Evolutionary conservation across 2,888 invertebrate species (phyloP), one percentile per base, ranked within the genome.

Genomic region (Andrena minutula): DNA sequence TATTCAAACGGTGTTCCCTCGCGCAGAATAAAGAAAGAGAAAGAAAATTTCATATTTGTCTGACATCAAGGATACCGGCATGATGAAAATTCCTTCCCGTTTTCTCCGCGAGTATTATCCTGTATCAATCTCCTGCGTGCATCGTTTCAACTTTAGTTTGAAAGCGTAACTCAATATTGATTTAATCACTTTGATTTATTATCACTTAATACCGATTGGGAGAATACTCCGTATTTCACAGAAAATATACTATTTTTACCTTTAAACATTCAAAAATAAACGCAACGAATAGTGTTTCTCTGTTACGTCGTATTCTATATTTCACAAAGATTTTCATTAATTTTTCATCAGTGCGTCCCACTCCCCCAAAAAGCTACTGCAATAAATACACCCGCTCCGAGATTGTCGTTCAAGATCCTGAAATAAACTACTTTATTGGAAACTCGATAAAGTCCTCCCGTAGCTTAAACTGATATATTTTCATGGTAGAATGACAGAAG

Each of bases 361-460:
- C 10, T 23, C 16, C 41, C 12, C 12, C 10, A 6, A 35, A n/a
- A 41, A 8, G 69, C 26, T n/a, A 28, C 41, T 41, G 10, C 16
- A n/a, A 10, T 8, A 68, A 68, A 56, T 58, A 69, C 7, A 41
- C 49, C 56, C n/a, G 26, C 7, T 10, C 16, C 23, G 10, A 6
- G 12, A 32, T n/a, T 12, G 41, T 20, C 60, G 16, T 12, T 26
- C 20, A 47, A n/a, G 47, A 28, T 30, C 32, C 12, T 8, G 61
- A 71, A 71, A 61, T 49, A 71, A 61, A 49, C 26, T 35, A 3
- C 35, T 41, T 28, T 12, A 69, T 69, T 16, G 41, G 69, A 12
- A 26, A 26, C 4, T n/a, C 23, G 12, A 41, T 26, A 10, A 69
- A 69, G 35, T 53, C 32, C 32, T 12, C 3, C 20, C 61, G 35